Conservation (phyloP, 2,888 invertebrate species). For the Sesia bembeciformis region DNA sequence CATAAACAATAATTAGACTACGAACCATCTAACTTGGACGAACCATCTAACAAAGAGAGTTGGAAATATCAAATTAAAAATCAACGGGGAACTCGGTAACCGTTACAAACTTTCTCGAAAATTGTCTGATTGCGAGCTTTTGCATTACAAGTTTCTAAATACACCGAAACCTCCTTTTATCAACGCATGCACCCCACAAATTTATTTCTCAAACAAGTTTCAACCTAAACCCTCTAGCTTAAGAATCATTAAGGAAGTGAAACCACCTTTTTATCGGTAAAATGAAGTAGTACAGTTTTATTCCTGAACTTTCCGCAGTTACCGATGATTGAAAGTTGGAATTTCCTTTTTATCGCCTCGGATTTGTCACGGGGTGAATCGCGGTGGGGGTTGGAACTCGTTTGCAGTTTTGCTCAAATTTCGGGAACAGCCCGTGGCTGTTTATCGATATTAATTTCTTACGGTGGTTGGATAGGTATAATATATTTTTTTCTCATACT, state of each 20-base stretch:
- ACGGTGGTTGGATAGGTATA: too few relatives aligned
- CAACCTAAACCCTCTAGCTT: constrained; percentile 5
- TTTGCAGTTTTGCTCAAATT: constrained; percentile 16
- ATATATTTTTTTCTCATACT: too few relatives aligned
- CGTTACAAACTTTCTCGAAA: not conserved
- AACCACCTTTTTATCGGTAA: not conserved
- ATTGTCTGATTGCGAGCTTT: constrained; percentile 37
- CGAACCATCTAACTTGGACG: too few relatives aligned
- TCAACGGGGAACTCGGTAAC: not conserved
- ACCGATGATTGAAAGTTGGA: constrained; percentile 34
- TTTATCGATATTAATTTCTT: not conserved
- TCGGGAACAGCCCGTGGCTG: not conserved
- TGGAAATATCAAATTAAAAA: not conserved
- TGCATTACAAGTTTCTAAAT: constrained; percentile 38
- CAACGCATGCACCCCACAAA: constrained; percentile 1
- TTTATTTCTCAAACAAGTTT: constrained; percentile 10
- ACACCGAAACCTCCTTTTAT: constrained; percentile 23
- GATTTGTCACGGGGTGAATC: constrained; percentile 25
- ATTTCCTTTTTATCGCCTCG: constrained; percentile 23
- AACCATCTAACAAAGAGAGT: not conserved
- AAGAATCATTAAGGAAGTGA: not conserved
- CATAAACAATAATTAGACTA: not conserved
- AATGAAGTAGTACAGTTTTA: constrained; percentile 20
- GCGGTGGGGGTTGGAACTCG: constrained; percentile 17
- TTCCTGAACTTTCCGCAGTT: constrained; percentile 31